These are phyloP conservation scores for Ispidina picta DNA, from an alignment of 2,797 vertebrate species.

Conservation along the genomic window DNA sequence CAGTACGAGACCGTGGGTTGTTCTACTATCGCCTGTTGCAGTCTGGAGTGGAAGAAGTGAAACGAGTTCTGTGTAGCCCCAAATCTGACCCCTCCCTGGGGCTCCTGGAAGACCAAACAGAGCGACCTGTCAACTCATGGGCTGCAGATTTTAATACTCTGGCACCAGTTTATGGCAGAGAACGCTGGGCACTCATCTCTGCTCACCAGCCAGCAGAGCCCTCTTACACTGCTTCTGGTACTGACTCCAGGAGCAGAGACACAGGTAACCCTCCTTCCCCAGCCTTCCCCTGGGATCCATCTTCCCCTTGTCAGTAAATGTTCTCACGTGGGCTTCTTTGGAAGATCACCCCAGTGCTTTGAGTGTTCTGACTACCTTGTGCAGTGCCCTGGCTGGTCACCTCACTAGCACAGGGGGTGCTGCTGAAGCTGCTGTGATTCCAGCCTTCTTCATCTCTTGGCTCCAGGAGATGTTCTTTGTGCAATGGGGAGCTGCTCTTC, in stretches of 20 bases:
- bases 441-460: neutral
- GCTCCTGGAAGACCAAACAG: conserved; percentile 84
- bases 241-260: conserved; percentile 47
- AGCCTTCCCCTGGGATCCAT: neutral
- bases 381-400: neutral
- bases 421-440: neutral
- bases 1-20: conserved; percentile 89
- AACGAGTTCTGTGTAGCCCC: conserved; percentile 84
- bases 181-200: conserved; percentile 66
- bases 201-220: conserved; percentile 50
- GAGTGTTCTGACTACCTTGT: neutral
- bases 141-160: conserved; percentile 88
- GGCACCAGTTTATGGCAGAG: conserved; percentile 79
- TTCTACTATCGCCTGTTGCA: conserved; percentile 92
- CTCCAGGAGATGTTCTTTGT: neutral
- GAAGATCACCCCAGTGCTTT: neutral
- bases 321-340: neutral
- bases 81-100: conserved; percentile 90
- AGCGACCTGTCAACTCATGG: conserved; percentile 87
- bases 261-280: neutral
- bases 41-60: conserved; percentile 83
- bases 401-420: neutral
- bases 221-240: neutral
- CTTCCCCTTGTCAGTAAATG: neutral
- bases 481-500: neutral